Percentiles rank a stretch among this genome's conserved stretches.
These are phyloP conservation scores for Tipula helvola DNA, from an alignment of 2,888 invertebrate genomes.

Conservation along the genomic window DNA sequence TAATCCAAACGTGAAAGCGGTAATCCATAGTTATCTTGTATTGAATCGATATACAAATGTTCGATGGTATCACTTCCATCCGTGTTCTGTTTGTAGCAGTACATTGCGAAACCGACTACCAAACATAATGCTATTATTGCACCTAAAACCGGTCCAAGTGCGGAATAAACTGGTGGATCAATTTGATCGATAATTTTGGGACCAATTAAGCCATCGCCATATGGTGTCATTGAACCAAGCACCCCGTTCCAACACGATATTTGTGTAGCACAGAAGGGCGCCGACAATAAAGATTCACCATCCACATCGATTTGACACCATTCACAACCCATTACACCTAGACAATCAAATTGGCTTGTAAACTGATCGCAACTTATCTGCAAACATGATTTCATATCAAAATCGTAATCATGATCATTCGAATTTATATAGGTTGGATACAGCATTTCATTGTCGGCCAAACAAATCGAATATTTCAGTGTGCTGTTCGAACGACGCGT, in stretches of 20 bases:
- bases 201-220: conserved; percentile 53
- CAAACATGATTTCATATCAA: conserved; percentile 45
- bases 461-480: neutral
- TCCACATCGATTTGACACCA: conserved; percentile 80
- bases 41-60: conserved; percentile 39
- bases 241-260: conserved; percentile 78
- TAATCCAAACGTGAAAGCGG: conserved; percentile 62
- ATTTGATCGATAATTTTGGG: conserved; percentile 31
- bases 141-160: conserved; percentile 78
- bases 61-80: conserved; percentile 27
- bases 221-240: conserved; percentile 69
- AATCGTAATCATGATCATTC: conserved; percentile 29
- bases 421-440: neutral
- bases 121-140: conserved; percentile 71
- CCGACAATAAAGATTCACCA: conserved; percentile 49
- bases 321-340: conserved; percentile 74
- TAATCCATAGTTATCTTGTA: conserved; percentile 44
- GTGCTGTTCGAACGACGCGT: neutral
- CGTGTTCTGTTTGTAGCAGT: conserved; percentile 64
- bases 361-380: conserved; percentile 56
- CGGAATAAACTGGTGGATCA: conserved; percentile 45
- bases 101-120: conserved; percentile 67
- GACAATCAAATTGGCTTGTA: conserved; percentile 48
- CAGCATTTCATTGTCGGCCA: neutral
- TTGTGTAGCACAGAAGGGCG: conserved; percentile 70